Evolutionary conservation across 2,113 vertebrate genomes (phyloP).

Genomic region (Rana temporaria): DNA sequence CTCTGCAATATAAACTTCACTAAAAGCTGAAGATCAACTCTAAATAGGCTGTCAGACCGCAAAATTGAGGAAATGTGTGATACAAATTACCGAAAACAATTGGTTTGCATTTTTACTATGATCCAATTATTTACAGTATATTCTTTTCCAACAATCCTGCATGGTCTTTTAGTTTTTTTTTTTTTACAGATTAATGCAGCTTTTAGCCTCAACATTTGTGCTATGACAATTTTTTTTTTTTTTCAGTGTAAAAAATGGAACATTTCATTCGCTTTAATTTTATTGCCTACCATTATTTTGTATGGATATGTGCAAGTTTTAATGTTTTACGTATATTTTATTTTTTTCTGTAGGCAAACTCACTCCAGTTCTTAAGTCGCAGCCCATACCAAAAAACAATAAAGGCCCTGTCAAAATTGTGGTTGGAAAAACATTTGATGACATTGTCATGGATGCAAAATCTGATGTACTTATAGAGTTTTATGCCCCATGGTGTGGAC

Average conservation of each 20-base stretch:
- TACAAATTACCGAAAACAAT: no score
- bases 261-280: neutral
- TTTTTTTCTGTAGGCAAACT: slow-evolving; percentile 82
- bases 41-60: no score
- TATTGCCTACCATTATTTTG: neutral
- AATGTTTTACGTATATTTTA: neutral
- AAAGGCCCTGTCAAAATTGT: slow-evolving; percentile 93
- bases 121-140: no score
- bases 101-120: no score
- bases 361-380: slow-evolving; percentile 90
- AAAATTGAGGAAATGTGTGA: no score
- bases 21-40: no score
- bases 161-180: no score
- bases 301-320: neutral
- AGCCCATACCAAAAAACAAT: slow-evolving; percentile 92
- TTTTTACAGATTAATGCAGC: no score
- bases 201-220: no score
- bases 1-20: no score
- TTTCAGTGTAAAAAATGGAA: neutral
- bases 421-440: slow-evolving; percentile 93
- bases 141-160: no score
- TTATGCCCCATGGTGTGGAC: slow-evolving; percentile 96
- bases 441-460: slow-evolving; percentile 88
- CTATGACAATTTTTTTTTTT: no score
- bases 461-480: slow-evolving; percentile 95